phyloP scores from a whole-genome alignment of 2,113 vertebrate species.

The Odontophorus gujanensis region DNA sequence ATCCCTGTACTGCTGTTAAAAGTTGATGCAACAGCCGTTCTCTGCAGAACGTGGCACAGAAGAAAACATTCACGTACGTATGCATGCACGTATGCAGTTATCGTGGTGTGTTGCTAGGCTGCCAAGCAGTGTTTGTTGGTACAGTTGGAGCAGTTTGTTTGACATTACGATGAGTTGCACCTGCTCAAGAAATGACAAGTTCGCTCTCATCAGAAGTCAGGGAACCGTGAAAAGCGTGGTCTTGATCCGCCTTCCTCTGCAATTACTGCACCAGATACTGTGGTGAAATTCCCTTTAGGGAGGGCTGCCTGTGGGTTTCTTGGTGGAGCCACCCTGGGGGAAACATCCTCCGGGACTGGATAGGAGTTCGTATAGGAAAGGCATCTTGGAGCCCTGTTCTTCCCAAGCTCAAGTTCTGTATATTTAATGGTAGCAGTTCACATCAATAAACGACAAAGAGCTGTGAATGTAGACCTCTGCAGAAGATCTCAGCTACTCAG shows the following conservation, averaged over 20 bases:
- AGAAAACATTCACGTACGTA: not conserved
- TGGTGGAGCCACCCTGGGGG: not conserved
- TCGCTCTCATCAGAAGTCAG: not conserved
- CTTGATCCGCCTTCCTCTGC: not conserved
- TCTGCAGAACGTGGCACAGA: not conserved
- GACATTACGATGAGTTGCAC: not conserved
- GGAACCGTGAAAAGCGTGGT: accelerated
- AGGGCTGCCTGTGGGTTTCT: not conserved
- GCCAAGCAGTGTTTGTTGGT: not conserved
- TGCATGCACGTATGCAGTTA: not conserved
- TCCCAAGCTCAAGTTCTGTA: not conserved
- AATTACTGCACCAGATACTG: not conserved
- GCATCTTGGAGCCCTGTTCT: not conserved
- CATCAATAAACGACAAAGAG: not conserved
- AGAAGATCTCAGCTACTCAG: not conserved
- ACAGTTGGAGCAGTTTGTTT: not conserved
- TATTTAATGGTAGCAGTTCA: not conserved
- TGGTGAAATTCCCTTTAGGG: not conserved
- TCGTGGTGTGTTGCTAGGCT: not conserved
- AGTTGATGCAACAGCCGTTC: constrained; percentile 68
- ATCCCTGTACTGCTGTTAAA: constrained; percentile 4
- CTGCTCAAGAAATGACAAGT: constrained; percentile 37
- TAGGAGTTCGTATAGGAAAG: not conserved
- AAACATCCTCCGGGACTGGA: not conserved
- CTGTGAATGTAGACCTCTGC: not conserved